A percentile compares a stretch with the other conserved stretches of the same genome.
phyloP scores from a whole-genome alignment of 2,888 invertebrate species.

The Standfussiana lucernea region DNA sequence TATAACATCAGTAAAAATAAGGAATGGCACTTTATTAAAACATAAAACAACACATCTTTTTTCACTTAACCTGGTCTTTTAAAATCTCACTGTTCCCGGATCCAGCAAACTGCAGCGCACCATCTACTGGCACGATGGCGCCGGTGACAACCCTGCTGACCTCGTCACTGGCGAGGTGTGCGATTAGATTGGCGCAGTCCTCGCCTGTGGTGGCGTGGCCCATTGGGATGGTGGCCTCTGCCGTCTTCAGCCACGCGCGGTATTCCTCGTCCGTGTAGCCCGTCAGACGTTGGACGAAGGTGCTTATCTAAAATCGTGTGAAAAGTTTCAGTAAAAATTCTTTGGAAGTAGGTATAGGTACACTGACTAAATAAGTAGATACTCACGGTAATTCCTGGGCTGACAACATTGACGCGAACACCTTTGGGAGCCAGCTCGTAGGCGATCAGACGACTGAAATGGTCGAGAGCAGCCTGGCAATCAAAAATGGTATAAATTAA shows the following conservation, averaged over 20 bases:
- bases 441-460: conserved; percentile 90
- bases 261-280: conserved; percentile 90
- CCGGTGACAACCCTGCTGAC: conserved; percentile 73
- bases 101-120: conserved; percentile 64
- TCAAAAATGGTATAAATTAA: not conserved
- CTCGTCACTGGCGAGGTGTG: conserved; percentile 94
- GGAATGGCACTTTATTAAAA: not conserved
- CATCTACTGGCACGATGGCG: conserved; percentile 93
- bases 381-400: conserved; percentile 93
- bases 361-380: not conserved
- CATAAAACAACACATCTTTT: not conserved
- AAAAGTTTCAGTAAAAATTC: not conserved
- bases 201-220: conserved; percentile 79
- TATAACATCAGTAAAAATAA: not conserved
- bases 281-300: conserved; percentile 77
- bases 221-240: conserved; percentile 62
- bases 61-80: conserved; percentile 40
- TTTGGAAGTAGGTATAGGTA: not conserved
- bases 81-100: conserved; percentile 48
- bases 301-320: conserved; percentile 20
- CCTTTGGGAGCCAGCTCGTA: conserved; percentile 91
- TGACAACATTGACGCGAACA: conserved; percentile 93
- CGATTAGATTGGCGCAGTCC: conserved; percentile 95
- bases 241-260: conserved; percentile 74
- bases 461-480: conserved; percentile 73